Conservation (phyloP, 1,140 invertebrate genomes). For the Drosophila yakuba region DNA sequence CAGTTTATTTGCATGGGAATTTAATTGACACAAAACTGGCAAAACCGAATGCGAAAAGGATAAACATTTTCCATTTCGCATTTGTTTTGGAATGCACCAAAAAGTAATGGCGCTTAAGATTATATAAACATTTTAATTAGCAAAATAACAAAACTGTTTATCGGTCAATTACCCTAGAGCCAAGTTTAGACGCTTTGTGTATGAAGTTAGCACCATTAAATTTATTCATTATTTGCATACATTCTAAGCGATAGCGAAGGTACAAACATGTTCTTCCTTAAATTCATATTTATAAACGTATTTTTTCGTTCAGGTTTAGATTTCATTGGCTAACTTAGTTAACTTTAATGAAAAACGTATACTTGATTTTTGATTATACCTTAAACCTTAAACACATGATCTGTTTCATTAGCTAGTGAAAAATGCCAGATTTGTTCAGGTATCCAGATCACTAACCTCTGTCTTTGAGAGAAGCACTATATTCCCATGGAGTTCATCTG, state of each 20-base stretch:
- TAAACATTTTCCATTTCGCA: slow-evolving; percentile 7
- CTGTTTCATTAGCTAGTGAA: no score
- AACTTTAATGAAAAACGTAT: not conserved
- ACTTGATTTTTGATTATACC: not conserved
- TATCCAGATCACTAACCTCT: not conserved
- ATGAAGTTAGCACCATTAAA: not conserved
- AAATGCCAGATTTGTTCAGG: not conserved
- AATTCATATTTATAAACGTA: no score
- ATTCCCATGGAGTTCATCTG: not conserved
- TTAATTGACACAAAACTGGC: slow-evolving; percentile 38
- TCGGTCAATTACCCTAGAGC: slow-evolving; percentile 2
- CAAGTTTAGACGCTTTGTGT: not conserved
- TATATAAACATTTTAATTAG: slow-evolving; percentile 7
- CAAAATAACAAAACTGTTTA: slow-evolving; percentile 3
- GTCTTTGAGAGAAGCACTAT: not conserved
- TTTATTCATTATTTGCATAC: not conserved
- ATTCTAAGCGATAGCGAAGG: no score
- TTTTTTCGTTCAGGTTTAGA: no score
- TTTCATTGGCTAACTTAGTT: not conserved
- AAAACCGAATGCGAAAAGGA: slow-evolving; percentile 14
- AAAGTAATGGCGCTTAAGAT: slow-evolving; percentile 3
- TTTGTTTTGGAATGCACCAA: slow-evolving; percentile 16
- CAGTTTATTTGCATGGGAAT: slow-evolving; percentile 26
- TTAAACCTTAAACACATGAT: no score
- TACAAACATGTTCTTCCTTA: no score